A percentile compares a stretch with the other conserved stretches of the same genome.
These are phyloP conservation scores for Phenacoccus solenopsis DNA, from an alignment of 1,140 invertebrate genomes.

Conservation along the genomic window DNA sequence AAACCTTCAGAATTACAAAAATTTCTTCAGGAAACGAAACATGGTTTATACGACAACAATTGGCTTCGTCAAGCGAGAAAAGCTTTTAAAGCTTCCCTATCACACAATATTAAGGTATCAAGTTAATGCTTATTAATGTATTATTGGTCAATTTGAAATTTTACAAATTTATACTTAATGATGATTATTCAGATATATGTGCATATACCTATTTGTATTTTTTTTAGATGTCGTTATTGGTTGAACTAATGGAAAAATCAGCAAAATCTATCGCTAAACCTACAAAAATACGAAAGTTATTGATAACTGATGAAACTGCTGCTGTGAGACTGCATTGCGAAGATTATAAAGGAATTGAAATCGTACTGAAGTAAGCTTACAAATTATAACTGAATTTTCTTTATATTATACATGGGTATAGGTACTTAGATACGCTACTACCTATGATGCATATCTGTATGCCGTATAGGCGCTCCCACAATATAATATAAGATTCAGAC, in stretches of 20 bases:
- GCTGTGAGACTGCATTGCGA: background rate
- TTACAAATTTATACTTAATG: too few relatives aligned
- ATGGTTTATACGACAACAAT: background rate
- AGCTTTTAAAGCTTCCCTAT: background rate
- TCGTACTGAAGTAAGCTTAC: background rate
- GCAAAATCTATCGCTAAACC: background rate
- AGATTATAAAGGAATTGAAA: background rate
- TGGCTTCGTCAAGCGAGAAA: conserved; percentile 4
- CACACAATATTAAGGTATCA: background rate
- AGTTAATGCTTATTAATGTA: too few relatives aligned
- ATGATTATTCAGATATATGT: too few relatives aligned
- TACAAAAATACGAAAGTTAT: background rate
- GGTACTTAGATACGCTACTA: too few relatives aligned
- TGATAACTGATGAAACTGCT: background rate
- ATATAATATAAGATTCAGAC: too few relatives aligned
- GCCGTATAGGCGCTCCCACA: too few relatives aligned
- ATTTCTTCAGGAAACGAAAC: conserved; percentile 5
- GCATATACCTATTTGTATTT: too few relatives aligned
- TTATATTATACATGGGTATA: too few relatives aligned
- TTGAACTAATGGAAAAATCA: background rate
- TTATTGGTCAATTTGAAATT: too few relatives aligned
- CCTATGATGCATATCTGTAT: too few relatives aligned
- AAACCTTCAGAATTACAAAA: conserved; percentile 5
- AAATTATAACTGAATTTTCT: too few relatives aligned
- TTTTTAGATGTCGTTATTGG: background rate